These are phyloP conservation scores for Percopsis transmontana DNA, from an alignment of 2,113 vertebrate species.

Conservation along the genomic window DNA sequence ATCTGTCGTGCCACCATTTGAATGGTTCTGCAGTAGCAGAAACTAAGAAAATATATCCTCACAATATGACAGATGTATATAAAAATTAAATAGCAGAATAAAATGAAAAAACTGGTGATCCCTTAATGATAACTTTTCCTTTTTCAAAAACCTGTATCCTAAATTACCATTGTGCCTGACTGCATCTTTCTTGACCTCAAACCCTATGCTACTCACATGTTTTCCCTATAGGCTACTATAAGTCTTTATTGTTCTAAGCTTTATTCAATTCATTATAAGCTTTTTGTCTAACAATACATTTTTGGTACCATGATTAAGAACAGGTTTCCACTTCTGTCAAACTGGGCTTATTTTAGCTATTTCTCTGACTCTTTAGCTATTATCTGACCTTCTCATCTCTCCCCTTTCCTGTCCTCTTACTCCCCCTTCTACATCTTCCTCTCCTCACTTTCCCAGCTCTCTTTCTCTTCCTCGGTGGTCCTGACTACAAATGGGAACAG, in stretches of 20 bases:
- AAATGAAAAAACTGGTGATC: not conserved
- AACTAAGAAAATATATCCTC: not conserved
- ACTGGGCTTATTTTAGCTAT: conserved; percentile 27
- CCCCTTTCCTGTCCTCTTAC: conserved; percentile 47
- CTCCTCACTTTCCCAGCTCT: not conserved
- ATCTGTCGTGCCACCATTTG: not conserved
- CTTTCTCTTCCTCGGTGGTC: conserved; percentile 18
- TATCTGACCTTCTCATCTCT: conserved; percentile 47
- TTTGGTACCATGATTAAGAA: not conserved
- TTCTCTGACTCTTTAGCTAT: conserved; percentile 32
- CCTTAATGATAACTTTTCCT: conserved; percentile 1
- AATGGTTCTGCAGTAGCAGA: not conserved
- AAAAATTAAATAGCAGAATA: conserved; percentile 22
- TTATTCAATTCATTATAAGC: not conserved
- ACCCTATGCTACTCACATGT: conserved; percentile 2
- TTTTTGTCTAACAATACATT: conserved; percentile 54
- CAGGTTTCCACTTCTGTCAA: conserved; percentile 4
- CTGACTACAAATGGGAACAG: conserved; percentile 42
- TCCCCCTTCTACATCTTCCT: conserved; percentile 5
- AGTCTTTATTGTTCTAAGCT: not conserved
- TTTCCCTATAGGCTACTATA: conserved; percentile 10
- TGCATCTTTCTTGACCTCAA: not conserved
- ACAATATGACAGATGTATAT: not conserved
- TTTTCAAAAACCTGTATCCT: not conserved
- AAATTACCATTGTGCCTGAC: not conserved